phyloP scores from a whole-genome alignment of 1,140 invertebrate genomes.

The Propsilocerus akamusi region DNA sequence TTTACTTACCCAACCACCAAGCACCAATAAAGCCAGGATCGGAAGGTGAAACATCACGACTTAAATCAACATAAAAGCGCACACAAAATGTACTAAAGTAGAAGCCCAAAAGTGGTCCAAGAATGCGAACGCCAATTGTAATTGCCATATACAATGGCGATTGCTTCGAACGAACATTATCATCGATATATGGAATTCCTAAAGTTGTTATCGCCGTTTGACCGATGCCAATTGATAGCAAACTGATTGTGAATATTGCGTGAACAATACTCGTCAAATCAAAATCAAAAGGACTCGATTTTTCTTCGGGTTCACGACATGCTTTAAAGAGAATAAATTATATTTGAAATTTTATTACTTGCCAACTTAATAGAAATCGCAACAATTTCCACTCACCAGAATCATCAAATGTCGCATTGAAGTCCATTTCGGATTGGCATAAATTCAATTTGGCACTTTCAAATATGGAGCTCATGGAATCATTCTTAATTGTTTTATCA shows the following conservation, averaged over 20 bases:
- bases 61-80: conserved; percentile 65
- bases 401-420: neutral
- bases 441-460: conserved; percentile 5
- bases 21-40: conserved; percentile 69
- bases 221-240: conserved; percentile 79
- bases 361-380: conserved; percentile 23
- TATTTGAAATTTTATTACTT: too few relatives aligned
- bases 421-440: conserved; percentile 1
- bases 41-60: conserved; percentile 14
- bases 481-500: conserved; percentile 14
- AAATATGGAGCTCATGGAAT: conserved; percentile 14
- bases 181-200: conserved; percentile 88
- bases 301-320: too few relatives aligned
- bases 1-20: conserved; percentile 67
- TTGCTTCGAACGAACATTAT: conserved; percentile 79
- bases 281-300: too few relatives aligned
- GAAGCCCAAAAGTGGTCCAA: conserved; percentile 79
- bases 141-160: conserved; percentile 89
- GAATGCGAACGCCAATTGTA: conserved; percentile 76
- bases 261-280: too few relatives aligned
- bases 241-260: conserved; percentile 76
- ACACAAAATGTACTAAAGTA: conserved; percentile 82
- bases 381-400: neutral
- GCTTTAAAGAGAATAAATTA: too few relatives aligned
- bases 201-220: conserved; percentile 83